These are phyloP conservation scores for Sepioteuthis lessoniana DNA, from an alignment of 2,888 invertebrate species.

Conservation along the genomic window DNA sequence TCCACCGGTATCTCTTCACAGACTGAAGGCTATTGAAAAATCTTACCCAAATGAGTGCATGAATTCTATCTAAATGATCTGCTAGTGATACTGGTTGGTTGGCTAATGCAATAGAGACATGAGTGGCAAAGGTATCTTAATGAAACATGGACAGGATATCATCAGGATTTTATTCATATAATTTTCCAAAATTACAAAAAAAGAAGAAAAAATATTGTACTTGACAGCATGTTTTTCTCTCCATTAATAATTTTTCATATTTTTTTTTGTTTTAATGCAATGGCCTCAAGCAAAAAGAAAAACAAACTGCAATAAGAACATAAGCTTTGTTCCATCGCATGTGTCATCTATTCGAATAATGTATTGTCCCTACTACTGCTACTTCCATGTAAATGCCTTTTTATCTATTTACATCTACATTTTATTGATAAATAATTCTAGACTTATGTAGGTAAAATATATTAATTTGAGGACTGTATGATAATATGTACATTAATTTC, in stretches of 20 bases:
- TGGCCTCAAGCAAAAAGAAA: neutral
- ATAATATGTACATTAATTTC: neutral
- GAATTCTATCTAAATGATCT: neutral
- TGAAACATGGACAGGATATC: neutral
- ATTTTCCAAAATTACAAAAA: conserved; percentile 16
- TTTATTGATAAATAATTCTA: conserved; percentile 21
- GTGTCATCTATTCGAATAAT: neutral
- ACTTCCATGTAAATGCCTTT: conserved; percentile 33
- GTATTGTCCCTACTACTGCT: neutral
- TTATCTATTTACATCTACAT: conserved; percentile 16
- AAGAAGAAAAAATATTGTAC: neutral
- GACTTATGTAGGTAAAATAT: neutral
- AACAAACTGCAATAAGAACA: conserved; percentile 8
- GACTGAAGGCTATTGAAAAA: neutral
- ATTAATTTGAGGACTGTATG: neutral
- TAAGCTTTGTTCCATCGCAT: conserved; percentile 6
- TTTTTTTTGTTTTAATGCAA: conserved; percentile 15
- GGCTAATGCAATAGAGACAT: neutral
- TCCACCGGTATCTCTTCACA: neutral
- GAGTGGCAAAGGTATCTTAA: conserved; percentile 5
- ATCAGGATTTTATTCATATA: conserved; percentile 9
- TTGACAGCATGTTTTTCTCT: conserved; percentile 20
- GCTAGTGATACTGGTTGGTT: neutral
- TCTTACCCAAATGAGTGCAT: neutral
- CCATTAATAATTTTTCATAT: neutral